Evolutionary conservation across 2,113 vertebrate species (phyloP), one percentile per base, ranked within the genome.

Genomic region (Trochalopteron elliotii): DNA sequence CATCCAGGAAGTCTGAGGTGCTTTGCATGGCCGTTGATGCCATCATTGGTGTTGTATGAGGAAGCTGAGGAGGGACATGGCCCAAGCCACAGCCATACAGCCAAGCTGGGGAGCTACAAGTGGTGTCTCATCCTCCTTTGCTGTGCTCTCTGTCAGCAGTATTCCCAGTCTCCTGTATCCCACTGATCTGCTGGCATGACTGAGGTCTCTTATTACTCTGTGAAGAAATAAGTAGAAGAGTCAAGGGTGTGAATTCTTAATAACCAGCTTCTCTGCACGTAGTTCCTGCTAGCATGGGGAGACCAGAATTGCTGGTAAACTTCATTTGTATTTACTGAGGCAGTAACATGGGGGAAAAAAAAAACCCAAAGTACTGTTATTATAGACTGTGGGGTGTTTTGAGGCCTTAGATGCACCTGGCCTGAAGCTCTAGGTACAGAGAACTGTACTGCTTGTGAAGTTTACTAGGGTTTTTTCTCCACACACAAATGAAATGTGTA

Each of bases 91-190:
- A 74, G 7, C 67, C 50, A 1, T 33, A 6, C 16, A 59, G 83
- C 56, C 27, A 33, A 22, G 44, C 44, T 57, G 49, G 6, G 20
- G 10, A 76, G 2, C 57, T 35, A 23, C 30, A 49, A 33, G 10
- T 18, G 6, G 8, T 61, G 42, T 52, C 60, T 89, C 44, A 7
- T 68, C 49, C 33, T 87, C 60, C 59, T 76, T 31, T 6, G 8
- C n/a, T 40, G 5, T 28, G 7, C 35, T 47, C 1, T 0, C 40
- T 57, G n/a, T 65, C 60, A 39, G 60, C 25, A 16, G 0, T 30
- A 17, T 33, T 74, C 64, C 47, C 23, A 1, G 5, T 23, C 39
- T 65, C 8, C 33, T 31, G 17, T 15, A 4, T 63, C 69, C n/a
- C 24, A 2, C 56, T 47, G 65, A 22, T 55, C 68, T 21, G n/a